Percentiles rank a stretch among this genome's conserved stretches.
Conservation (phyloP, 2,797 vertebrate species). For the Eulemur rubriventer region DNA sequence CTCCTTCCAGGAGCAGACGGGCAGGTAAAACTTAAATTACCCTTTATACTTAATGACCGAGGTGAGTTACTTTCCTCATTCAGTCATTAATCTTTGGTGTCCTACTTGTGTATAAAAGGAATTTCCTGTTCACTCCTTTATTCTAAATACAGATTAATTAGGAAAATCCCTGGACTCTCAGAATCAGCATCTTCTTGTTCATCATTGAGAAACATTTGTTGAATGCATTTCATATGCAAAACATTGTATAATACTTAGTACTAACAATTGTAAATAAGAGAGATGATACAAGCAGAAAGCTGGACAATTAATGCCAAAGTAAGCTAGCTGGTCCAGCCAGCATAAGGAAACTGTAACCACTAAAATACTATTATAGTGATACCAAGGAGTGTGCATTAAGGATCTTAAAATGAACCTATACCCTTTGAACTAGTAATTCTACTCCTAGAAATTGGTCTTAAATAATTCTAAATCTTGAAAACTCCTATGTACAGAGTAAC, state of each 20-base stretch:
- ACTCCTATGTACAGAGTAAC: neutral
- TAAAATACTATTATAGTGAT: neutral
- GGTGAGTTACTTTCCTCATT: conserved; percentile 23
- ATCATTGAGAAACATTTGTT: neutral
- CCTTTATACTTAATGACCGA: conserved; percentile 26
- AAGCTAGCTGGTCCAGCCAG: neutral
- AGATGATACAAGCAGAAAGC: neutral
- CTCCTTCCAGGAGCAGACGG: neutral
- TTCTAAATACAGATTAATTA: conserved; percentile 59
- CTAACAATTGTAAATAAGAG: neutral
- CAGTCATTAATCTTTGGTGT: conserved; percentile 42
- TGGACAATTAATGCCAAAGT: neutral
- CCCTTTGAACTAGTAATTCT: neutral
- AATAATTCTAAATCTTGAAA: neutral
- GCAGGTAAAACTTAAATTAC: conserved; percentile 43
- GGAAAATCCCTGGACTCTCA: neutral
- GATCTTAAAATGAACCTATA: neutral
- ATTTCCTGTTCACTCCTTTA: conserved; percentile 2
- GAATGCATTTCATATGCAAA: neutral
- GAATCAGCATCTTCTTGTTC: conserved; percentile 10
- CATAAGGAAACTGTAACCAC: neutral
- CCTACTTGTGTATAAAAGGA: neutral
- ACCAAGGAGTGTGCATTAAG: neutral
- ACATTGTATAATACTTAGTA: neutral
- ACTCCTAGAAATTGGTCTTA: neutral